These are phyloP conservation scores for Cecropterus lyciades DNA, from an alignment of 1,140 invertebrate species.

Conservation along the genomic window DNA sequence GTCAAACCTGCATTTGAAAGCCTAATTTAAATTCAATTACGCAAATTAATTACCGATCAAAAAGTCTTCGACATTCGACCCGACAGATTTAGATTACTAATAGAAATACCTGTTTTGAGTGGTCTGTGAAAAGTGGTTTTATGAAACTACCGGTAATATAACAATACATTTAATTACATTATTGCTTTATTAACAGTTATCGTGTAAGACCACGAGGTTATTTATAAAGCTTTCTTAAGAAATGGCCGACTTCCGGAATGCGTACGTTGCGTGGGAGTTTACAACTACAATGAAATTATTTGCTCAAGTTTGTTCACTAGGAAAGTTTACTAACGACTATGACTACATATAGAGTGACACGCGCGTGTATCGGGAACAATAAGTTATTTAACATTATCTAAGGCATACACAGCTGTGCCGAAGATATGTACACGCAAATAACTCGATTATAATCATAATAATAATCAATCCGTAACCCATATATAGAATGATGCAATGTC, in stretches of 20 bases:
- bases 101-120: too few species aligned
- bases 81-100: conserved; percentile 11
- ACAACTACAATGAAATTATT: conserved; percentile 23
- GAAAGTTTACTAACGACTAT: neutral
- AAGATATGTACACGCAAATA: conserved; percentile 46
- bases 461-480: conserved; percentile 58
- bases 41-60: conserved; percentile 23
- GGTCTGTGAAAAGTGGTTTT: too few species aligned
- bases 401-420: conserved; percentile 68
- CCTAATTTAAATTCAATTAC: conserved; percentile 29
- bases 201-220: too few species aligned
- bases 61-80: conserved; percentile 19
- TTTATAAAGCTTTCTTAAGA: conserved; percentile 9
- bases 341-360: conserved; percentile 5
- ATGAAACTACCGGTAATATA: too few species aligned
- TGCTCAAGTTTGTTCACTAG: conserved; percentile 2
- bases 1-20: conserved; percentile 23
- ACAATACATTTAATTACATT: too few species aligned
- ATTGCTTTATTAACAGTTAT: too few species aligned
- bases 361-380: conserved; percentile 44
- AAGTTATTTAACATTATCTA: conserved; percentile 60
- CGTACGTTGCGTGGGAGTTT: conserved; percentile 26
- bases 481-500: conserved; percentile 63
- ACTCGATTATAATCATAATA: conserved; percentile 50
- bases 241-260: conserved; percentile 26